Evolutionary conservation across 2,797 vertebrate genomes (phyloP), one percentile per base, ranked within the genome.

Genomic region (Syngnathus rostellatus): DNA sequence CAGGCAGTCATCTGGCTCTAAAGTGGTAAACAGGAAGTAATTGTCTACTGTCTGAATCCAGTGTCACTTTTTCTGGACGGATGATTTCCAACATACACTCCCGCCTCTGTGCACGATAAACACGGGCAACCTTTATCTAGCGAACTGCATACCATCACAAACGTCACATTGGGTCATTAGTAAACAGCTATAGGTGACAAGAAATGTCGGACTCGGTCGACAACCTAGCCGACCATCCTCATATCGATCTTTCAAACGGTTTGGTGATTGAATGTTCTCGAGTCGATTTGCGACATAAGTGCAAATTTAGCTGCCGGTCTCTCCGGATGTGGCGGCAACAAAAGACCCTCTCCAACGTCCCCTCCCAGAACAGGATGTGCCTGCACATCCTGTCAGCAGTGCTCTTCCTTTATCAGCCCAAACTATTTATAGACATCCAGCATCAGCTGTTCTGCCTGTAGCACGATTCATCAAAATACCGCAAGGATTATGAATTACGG

Each of bases 351-450:
- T 83, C 79, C 39, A 71, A 66, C 2, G 45, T 72, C 68, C 76
- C 80, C 81, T 80, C 78, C 77, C 77, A 69, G 76, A 85, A 81
- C 85, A 86, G 86, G 88, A 89, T 74, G 65, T 72, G 74, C 84
- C 80, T 85, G 79, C 72, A 87, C 82, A 82, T 90, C 88, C 87
- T 89, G 88, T 77, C 77, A 76, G 76, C 81, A 68, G 77, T 17
- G 66, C 64, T 70, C 78, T 89, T 89, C 87, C 87, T 89, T 80
- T 84, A 71, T 82, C 74, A 77, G 51, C 45, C 4, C 51, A 63
- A 25, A 43, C 79, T 87, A 86, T 87, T 84, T 79, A 84, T 86
- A 87, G 74, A 63, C 63, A 4, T 64, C 55, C 68, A 63, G 61
- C 45, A 76, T 87, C 75, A 83, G 77, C 78, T 85, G 84, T 73